Conservation (phyloP, 1,140 invertebrate genomes). For the Samia ricini region DNA sequence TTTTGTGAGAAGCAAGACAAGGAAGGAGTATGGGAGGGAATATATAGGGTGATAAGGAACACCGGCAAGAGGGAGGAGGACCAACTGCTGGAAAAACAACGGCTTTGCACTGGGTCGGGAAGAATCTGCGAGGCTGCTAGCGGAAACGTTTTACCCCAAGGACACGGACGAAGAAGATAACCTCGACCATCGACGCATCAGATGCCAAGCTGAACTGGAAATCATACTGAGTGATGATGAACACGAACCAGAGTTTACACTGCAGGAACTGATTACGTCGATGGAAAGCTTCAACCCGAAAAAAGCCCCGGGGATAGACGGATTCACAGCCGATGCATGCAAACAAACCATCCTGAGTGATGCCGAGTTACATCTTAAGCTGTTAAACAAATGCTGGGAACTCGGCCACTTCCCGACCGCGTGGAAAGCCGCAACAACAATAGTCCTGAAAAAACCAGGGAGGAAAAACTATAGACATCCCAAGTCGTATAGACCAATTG, state of each 20-base stretch:
- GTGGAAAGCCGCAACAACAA: no score
- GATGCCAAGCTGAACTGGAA: background rate
- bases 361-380: background rate
- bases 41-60: no score
- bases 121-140: slow-evolving; percentile 4
- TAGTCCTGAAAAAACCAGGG: no score
- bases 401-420: background rate
- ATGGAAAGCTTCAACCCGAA: slow-evolving; percentile 3
- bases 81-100: background rate
- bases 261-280: background rate
- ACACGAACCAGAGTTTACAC: slow-evolving; percentile 2
- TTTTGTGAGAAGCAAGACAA: slow-evolving; percentile 12
- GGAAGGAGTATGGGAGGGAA: no score
- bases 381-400: background rate
- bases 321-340: slow-evolving; percentile 13
- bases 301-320: slow-evolving; percentile 13
- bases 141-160: slow-evolving; percentile 8
- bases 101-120: background rate
- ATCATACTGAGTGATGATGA: background rate
- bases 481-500: no score
- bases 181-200: background rate
- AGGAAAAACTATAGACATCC: no score
- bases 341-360: background rate
- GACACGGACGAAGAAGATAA: slow-evolving; percentile 2
- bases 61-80: slow-evolving; percentile 7